phyloP scores from a whole-genome alignment of 2,888 invertebrate genomes.

The Julus scandinavius region DNA sequence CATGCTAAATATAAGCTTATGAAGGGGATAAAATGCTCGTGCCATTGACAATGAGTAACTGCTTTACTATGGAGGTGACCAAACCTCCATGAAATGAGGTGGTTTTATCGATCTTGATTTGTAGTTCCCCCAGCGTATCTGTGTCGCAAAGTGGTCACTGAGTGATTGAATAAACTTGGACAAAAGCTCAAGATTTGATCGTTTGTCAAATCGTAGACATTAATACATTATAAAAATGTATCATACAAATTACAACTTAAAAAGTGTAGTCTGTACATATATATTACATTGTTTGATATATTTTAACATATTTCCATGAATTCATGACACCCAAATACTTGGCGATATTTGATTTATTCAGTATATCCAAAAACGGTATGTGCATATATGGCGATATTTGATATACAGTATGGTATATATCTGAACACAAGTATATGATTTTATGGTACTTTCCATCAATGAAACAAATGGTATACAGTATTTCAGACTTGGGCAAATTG shows the following conservation, averaged over 20 bases:
- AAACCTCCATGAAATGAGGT: background rate
- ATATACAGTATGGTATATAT: too few species aligned
- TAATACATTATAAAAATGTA: too few species aligned
- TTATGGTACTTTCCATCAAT: too few species aligned
- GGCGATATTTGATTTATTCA: background rate
- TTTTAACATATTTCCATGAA: too few species aligned
- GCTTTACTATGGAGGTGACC: background rate
- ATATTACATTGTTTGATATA: too few species aligned
- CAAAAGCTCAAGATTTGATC: background rate
- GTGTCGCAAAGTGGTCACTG: background rate
- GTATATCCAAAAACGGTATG: background rate
- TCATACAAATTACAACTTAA: background rate
- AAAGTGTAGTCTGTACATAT: background rate
- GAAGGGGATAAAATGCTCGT: background rate
- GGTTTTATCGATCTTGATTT: conserved; percentile 4
- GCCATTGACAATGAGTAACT: background rate
- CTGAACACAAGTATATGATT: too few species aligned
- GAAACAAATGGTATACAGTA: too few species aligned
- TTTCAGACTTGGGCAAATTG: too few species aligned
- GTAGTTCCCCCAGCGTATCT: background rate
- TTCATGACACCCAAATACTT: too few species aligned
- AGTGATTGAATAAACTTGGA: background rate
- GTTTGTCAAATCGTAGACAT: background rate
- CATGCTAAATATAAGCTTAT: too few species aligned
- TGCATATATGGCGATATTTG: too few species aligned